phyloP scores from a whole-genome alignment of 1,140 invertebrate genomes.

The Hesperophylax magnus region DNA sequence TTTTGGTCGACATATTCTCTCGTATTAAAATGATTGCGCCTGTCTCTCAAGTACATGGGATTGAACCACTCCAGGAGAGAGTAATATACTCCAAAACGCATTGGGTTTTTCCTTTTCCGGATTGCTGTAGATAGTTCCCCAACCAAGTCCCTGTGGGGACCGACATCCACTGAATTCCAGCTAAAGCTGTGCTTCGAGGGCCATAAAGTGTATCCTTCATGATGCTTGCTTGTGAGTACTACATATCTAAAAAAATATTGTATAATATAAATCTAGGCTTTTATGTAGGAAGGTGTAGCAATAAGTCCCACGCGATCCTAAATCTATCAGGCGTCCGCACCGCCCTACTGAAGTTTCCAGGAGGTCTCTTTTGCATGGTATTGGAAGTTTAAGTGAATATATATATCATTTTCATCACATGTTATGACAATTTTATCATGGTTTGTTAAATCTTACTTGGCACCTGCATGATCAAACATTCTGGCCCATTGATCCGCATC shows the following conservation, averaged over 20 bases:
- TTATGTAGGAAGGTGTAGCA: too few relatives aligned
- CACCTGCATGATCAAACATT: conserved; percentile 82
- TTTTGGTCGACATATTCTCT: conserved; percentile 79
- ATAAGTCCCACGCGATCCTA: too few relatives aligned
- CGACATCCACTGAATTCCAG: conserved; percentile 92
- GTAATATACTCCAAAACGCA: conserved; percentile 91
- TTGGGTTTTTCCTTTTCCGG: conserved; percentile 69
- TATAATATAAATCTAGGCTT: too few relatives aligned
- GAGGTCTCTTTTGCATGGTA: too few relatives aligned
- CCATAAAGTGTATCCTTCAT: conserved; percentile 93
- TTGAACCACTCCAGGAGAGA: conserved; percentile 95
- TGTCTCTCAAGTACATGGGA: conserved; percentile 86
- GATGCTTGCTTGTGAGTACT: conserved; percentile 94
- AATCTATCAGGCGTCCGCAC: too few relatives aligned
- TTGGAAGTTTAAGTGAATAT: too few relatives aligned
- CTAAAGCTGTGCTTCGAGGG: conserved; percentile 89
- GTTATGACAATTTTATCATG: too few relatives aligned
- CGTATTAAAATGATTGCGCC: conserved; percentile 77
- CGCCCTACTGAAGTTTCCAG: too few relatives aligned
- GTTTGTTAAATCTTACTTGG: conserved; percentile 72
- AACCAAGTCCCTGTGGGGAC: conserved; percentile 86
- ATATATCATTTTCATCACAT: too few relatives aligned
- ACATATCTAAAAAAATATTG: conserved; percentile 77
- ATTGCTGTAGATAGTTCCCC: conserved; percentile 83
- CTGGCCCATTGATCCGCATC: conserved; percentile 83